phyloP scores from a whole-genome alignment of 2,113 vertebrate genomes.

The Grammomys surdaster region DNA sequence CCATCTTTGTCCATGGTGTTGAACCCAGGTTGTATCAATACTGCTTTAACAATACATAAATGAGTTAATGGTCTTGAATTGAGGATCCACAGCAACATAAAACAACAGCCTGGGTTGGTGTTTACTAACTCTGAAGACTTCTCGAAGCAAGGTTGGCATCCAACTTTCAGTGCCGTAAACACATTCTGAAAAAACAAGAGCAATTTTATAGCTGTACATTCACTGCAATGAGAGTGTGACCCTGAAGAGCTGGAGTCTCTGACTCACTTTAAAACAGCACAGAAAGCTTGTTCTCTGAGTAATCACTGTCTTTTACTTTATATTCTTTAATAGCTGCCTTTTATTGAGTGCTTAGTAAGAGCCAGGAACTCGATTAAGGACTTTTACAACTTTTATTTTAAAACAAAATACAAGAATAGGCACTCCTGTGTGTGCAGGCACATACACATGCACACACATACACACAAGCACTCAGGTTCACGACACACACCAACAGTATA shows the following conservation, averaged over 20 bases:
- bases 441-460: not conserved
- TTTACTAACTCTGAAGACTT: conserved; percentile 44
- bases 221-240: conserved; percentile 31
- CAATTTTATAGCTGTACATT: not conserved
- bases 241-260: conserved; percentile 7
- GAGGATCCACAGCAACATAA: not conserved
- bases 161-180: not conserved
- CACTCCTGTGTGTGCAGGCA: not conserved
- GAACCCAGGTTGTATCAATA: not conserved
- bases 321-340: conserved; percentile 50
- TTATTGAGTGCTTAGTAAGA: conserved; percentile 54
- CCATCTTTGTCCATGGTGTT: not conserved
- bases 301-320: conserved; percentile 55
- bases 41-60: not conserved
- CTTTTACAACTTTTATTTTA: conserved; percentile 61
- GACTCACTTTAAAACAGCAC: conserved; percentile 40
- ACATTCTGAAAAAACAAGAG: conserved; percentile 31
- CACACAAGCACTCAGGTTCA: not conserved
- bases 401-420: not conserved
- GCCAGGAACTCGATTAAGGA: conserved; percentile 30
- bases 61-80: not conserved
- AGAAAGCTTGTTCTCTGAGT: conserved; percentile 21
- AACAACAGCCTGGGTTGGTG: not conserved
- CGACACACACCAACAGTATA: not conserved
- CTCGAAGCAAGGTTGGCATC: conserved; percentile 9